Conservation (phyloP, 2,797 vertebrate genomes). For the Ciconia nigra region DNA sequence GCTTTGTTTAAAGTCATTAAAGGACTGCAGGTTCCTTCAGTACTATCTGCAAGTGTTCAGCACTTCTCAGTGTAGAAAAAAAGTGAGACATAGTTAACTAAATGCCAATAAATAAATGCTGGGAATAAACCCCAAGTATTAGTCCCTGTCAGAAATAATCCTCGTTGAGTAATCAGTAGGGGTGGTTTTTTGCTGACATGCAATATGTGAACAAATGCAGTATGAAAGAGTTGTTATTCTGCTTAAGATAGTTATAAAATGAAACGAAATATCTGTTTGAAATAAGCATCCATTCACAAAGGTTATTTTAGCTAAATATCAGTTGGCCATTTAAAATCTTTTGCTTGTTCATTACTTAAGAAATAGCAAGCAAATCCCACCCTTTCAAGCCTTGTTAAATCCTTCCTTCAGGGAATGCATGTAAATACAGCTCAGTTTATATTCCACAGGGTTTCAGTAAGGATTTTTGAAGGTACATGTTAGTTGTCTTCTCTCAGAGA, state of each 20-base stretch:
- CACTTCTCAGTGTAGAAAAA: background rate
- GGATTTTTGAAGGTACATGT: background rate
- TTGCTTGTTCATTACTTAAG: background rate
- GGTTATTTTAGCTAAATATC: background rate
- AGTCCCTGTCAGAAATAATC: background rate
- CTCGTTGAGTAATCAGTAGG: background rate
- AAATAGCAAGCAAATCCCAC: background rate
- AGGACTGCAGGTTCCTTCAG: background rate
- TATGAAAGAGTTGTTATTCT: background rate
- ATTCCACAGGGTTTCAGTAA: background rate
- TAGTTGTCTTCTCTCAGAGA: background rate
- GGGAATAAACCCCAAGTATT: background rate
- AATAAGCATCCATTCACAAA: background rate
- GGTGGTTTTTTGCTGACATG: background rate
- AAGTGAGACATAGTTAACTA: background rate
- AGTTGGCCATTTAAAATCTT: background rate
- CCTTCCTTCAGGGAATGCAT: background rate
- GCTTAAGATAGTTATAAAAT: background rate
- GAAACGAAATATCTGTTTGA: background rate
- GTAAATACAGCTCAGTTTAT: background rate
- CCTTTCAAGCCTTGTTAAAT: background rate
- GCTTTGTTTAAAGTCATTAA: background rate
- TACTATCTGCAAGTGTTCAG: background rate
- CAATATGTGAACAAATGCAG: background rate
- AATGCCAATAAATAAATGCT: background rate